Conservation (phyloP, 1,140 invertebrate species). For the Drosophila simulans region DNA sequence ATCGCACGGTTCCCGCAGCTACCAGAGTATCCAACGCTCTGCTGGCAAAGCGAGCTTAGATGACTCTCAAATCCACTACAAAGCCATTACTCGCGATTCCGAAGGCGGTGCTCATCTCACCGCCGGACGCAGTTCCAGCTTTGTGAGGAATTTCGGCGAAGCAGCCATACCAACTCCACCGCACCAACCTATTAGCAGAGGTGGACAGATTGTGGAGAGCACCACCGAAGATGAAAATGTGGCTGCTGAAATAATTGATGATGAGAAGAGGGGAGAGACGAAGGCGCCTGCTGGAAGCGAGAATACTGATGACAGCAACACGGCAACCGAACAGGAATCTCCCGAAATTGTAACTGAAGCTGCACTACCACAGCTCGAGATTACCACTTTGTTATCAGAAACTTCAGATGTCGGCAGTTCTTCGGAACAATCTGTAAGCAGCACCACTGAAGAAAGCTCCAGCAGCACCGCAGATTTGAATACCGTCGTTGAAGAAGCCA, state of each 20-base stretch:
- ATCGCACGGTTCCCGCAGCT: constrained; percentile 18
- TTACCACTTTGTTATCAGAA: constrained; percentile 5
- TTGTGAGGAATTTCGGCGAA: constrained; percentile 39
- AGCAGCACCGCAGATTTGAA: not conserved
- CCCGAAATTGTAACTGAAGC: constrained; percentile 21
- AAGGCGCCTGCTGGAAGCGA: constrained; percentile 36
- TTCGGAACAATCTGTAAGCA: not conserved
- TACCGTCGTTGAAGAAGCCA: not conserved
- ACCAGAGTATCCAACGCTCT: constrained; percentile 40
- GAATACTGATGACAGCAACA: constrained; percentile 55
- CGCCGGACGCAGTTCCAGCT: constrained; percentile 57
- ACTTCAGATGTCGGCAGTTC: not conserved
- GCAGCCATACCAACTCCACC: not conserved
- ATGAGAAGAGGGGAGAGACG: constrained; percentile 52
- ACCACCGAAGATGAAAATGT: constrained; percentile 57
- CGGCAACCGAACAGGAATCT: constrained; percentile 62
- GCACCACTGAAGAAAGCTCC: constrained; percentile 1
- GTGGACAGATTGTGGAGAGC: constrained; percentile 43
- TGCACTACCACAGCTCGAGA: not conserved
- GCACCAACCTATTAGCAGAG: constrained; percentile 45
- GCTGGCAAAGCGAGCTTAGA: not conserved
- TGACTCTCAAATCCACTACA: constrained; percentile 59
- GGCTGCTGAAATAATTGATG: constrained; percentile 66
- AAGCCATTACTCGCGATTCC: constrained; percentile 51
- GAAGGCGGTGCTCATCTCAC: constrained; percentile 43